Base-by-base conservation (phyloP, 2,113 vertebrate species). In the Gallinago media region DNA sequence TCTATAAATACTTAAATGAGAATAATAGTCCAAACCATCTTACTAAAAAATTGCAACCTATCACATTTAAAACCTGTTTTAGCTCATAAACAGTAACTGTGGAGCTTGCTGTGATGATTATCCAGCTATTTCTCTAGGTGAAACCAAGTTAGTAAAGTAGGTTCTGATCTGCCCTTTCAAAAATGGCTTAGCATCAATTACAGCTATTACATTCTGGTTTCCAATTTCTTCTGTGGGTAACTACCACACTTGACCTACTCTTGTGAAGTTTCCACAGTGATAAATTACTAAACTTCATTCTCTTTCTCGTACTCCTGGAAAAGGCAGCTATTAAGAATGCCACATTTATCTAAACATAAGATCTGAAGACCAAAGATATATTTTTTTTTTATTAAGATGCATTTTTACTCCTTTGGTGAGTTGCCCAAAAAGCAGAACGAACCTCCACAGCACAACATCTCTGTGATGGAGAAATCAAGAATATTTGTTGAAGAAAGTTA, bases 161-260 rank as follows among this genome's bases (percentile, higher is more conserved):
- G 85, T 83, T 88, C 75, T 59, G 85, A 79, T 66, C 14, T 74
- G 78, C 52, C 78, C 85, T 92, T 96, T 96, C 44, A 91, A 82
- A 96, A 95, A 91, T 44, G 36, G 32, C 86, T 72, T 44, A 54
- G 72, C 68, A 95, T 77, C 89, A 80, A 42, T 88, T 85, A 62
- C 58, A 89, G 32, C 59, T 38, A 76, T 49, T 84, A 36, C 46
- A 55, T 26, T 26, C 56, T 17, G 36, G 23, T 25, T 78, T 61
- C 74, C 58, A 62, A 20, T 68, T 91, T 66, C 80, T 95, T 84
- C 78, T n/a, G 26, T 6, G 5, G n/a, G 95, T 52, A 95, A 59
- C 61, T 31, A 78, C 49, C 34, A 47, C 84, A 82, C 42, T 50
- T 93, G 82, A 94, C 89, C 84, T 76, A 61, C 70, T 27, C 83